These are phyloP conservation scores for Picus viridis DNA, from an alignment of 2,797 vertebrate species.

Conservation along the genomic window DNA sequence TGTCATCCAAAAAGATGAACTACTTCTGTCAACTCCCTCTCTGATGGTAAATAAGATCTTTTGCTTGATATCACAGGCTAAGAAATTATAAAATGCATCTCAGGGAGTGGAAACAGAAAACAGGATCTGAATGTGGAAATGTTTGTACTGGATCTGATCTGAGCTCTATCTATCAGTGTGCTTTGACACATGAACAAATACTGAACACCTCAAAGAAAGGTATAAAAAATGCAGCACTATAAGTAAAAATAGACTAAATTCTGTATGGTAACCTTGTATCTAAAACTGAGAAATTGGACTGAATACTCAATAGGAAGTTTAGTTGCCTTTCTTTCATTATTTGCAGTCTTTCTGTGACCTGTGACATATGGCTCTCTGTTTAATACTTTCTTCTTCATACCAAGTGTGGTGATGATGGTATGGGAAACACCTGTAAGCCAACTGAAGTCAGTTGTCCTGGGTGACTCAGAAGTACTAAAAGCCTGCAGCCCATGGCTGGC, in stretches of 20 bases:
- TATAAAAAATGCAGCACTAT: neutral
- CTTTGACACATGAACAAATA: neutral
- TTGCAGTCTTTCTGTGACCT: neutral
- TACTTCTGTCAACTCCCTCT: neutral
- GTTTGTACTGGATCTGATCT: neutral
- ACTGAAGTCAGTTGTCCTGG: too few species aligned
- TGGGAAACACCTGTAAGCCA: too few species aligned
- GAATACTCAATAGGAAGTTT: neutral
- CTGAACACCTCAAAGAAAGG: neutral
- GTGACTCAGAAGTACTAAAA: too few species aligned
- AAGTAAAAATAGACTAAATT: neutral
- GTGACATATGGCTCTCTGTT: neutral
- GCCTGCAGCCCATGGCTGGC: too few species aligned
- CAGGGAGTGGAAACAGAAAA: neutral
- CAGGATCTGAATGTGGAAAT: neutral
- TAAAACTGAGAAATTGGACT: neutral
- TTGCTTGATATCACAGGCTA: neutral
- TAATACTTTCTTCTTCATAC: neutral
- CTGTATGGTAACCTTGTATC: neutral
- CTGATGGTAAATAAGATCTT: neutral
- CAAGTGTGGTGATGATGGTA: too few species aligned
- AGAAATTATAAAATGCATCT: conserved; percentile 2
- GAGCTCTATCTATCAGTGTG: neutral
- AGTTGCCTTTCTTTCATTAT: neutral
- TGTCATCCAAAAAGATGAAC: conserved; percentile 14